Base-by-base conservation (phyloP, 2,888 invertebrate genomes). In the Perizoma flavofasciatum region DNA sequence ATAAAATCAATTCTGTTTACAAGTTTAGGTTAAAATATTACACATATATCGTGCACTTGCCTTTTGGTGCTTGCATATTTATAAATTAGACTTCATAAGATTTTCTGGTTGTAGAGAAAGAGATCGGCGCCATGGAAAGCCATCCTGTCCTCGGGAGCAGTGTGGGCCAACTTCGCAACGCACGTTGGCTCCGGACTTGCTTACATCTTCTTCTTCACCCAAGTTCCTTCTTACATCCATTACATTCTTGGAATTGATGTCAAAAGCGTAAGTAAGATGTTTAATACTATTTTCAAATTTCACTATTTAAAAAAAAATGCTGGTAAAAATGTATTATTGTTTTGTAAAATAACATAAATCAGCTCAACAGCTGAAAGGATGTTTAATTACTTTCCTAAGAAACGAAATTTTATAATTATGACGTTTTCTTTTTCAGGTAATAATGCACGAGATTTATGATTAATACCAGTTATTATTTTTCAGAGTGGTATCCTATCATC, bases 161-260 rank as follows among this genome's bases (percentile, higher is more conserved):
- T 93, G 74, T 79, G 88, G 93, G 76, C 95, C 86, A 41, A 94
- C 87, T 94, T 88, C 70, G 54, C 80, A 77, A 44, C 95, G 89
- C 78, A 88, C 92, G n/a, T 94, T 77, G 63, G 95, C 91, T 50
- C 74, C 85, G 70, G 93, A 11, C 93, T 93, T 83, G 92, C 93
- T 0, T 95, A 93, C 72, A 93, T 94, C 79, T 95, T 95, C 68
- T 83, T 95, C 47, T 85, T 95, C 45, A 94, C 94, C 0, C 93
- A 95, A 78, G 93, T 94, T 39, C 95, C 95, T 0, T 91, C 93
- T 0, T 96, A 95, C 72, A 93, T 95, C 79, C 92, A 92, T 61
- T 88, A 92, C 33, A 93, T 95, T 6, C 85, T 95, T 40, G 80
- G 89, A 5, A 93, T 93, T 60, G 59, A 85, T 58, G 71, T 86